A percentile compares a stretch with the other conserved stretches of the same genome.
phyloP scores from a whole-genome alignment of 2,888 invertebrate genomes.

The Polietes domitor region DNA sequence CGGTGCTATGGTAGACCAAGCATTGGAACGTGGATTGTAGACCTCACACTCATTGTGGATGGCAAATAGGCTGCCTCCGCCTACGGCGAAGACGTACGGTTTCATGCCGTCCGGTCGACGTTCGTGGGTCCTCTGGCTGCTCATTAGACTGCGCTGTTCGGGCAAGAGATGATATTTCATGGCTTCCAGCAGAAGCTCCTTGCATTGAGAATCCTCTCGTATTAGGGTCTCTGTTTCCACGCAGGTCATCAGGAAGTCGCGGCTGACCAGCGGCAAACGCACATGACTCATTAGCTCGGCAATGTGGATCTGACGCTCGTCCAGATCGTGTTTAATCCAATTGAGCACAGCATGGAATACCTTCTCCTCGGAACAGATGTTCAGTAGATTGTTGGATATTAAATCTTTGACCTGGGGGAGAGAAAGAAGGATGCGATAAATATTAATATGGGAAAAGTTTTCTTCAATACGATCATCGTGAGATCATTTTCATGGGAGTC shows the following conservation, averaged over 20 bases:
- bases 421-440: background rate
- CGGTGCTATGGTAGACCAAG: slow-evolving; percentile 85
- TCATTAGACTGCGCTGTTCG: slow-evolving; percentile 84
- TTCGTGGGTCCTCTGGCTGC: slow-evolving; percentile 84
- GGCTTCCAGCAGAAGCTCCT: slow-evolving; percentile 85
- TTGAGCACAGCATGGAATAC: slow-evolving; percentile 85
- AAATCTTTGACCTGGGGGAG: slow-evolving; percentile 85
- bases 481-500: too few relatives aligned
- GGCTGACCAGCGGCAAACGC: slow-evolving; percentile 84
- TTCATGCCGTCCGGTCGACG: slow-evolving; percentile 85
- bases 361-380: slow-evolving; percentile 86
- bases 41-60: slow-evolving; percentile 88
- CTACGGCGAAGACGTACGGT: slow-evolving; percentile 85
- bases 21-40: slow-evolving; percentile 85
- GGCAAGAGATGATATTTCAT: slow-evolving; percentile 87
- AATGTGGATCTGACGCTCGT: slow-evolving; percentile 83
- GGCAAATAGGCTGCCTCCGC: slow-evolving; percentile 87
- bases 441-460: too few relatives aligned
- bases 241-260: slow-evolving; percentile 86
- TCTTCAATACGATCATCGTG: too few relatives aligned
- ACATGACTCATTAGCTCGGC: slow-evolving; percentile 85
- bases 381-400: slow-evolving; percentile 85
- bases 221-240: slow-evolving; percentile 86
- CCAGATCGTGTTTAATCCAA: slow-evolving; percentile 86
- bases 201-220: slow-evolving; percentile 84